Evolutionary conservation across 2,888 invertebrate genomes (phyloP), one percentile per base, ranked within the genome.

Genomic region (Phanerotoma sp.): DNA sequence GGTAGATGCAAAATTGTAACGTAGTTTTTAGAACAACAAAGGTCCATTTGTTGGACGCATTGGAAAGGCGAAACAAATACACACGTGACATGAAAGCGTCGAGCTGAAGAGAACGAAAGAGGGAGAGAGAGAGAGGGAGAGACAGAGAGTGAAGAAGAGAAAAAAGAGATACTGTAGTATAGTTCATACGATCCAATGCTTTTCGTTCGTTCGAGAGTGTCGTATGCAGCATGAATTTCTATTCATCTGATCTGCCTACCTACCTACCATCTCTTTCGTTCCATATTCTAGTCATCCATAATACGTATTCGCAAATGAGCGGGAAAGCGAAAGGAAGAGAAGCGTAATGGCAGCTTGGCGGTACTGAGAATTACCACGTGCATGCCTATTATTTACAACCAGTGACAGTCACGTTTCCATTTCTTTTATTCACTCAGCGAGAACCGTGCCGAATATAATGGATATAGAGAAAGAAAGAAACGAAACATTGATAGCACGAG

Each of bases 41-140:
- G 53, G 48, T 42, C 30, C 50, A 46, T 47, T 47, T 50, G 46
- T 56, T 58, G 56, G 37, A 37, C 51, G 46, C 25, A 25, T 38
- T 51, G 56, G 46, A 58, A 56, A 56, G 51, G 47, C 51, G 53
- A 56, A 58, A 56, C 53, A 56, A 58, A 52, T 44, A 54, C 11
- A 20, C 45, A 21, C 33, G 16, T 11, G 16, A 25, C 25, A 16
- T 35, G 18, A 38, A 38, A 38, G 11, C 15, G 13, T 35, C 35
- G 5, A 35, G 35, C 7, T n/a, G 35, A 30, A 30, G 35, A 16
- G 13, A 15, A 35, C 13, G 35, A 35, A 13, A 35, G 16, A 35
- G 5, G n/a, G 30, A 30, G 30, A 30, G 5, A 30, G 32, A n/a
- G n/a, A 30, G 32, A 30, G 32, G 11, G 32, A n/a, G 32, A 30